Percentiles rank a stretch among this genome's conserved stretches.
phyloP scores from a whole-genome alignment of 2,797 vertebrate species.

The Peromyscus nudipes region DNA sequence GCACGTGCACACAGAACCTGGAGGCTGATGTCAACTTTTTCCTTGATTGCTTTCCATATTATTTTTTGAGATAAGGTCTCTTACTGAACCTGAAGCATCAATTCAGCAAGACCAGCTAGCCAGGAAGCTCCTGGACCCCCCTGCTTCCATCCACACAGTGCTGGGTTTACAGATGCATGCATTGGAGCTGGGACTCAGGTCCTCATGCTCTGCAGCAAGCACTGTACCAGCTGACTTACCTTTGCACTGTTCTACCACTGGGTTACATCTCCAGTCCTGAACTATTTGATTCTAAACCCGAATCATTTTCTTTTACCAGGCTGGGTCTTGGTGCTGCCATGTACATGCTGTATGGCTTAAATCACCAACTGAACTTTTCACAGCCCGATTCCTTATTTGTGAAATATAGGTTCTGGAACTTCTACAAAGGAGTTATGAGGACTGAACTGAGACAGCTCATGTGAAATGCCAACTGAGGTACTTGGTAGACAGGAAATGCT shows the following conservation, averaged over 20 bases:
- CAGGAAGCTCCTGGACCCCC: neutral
- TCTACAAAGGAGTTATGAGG: slow-evolving; percentile 24
- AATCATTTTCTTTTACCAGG: slow-evolving; percentile 16
- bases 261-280: neutral
- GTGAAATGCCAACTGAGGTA: slow-evolving; percentile 51
- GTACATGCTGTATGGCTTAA: slow-evolving; percentile 36
- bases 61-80: neutral
- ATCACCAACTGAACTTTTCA: slow-evolving; percentile 43
- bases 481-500: neutral
- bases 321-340: slow-evolving; percentile 6
- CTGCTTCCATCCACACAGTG: neutral
- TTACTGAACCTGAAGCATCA: neutral
- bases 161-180: neutral
- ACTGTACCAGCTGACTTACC: neutral
- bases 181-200: neutral
- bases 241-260: neutral
- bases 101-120: neutral
- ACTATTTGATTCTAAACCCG: neutral
- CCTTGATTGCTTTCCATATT: neutral
- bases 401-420: slow-evolving; percentile 45
- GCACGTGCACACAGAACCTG: no score
- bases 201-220: neutral
- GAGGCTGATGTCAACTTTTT: neutral
- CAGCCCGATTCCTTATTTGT: slow-evolving; percentile 33
- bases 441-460: slow-evolving; percentile 22